phyloP scores from a whole-genome alignment of 2,113 vertebrate species.

The Pachycephala philippinensis region DNA sequence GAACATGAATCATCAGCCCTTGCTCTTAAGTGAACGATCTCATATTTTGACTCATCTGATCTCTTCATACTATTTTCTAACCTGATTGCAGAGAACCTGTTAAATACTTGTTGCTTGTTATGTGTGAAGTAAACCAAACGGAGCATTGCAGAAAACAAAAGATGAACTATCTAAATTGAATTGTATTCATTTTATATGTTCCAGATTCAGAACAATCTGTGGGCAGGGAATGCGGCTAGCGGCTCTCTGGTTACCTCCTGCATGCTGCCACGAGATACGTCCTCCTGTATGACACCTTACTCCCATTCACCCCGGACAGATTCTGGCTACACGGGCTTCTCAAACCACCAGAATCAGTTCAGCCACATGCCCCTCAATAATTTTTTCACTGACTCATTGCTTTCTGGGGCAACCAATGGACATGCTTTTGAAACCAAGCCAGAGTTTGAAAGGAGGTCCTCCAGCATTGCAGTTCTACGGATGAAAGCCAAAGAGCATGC shows the following conservation, averaged over 20 bases:
- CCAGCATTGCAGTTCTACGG: slow-evolving; percentile 96
- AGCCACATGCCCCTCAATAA: slow-evolving; percentile 93
- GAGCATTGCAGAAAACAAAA: slow-evolving; percentile 5
- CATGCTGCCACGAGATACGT: slow-evolving; percentile 90
- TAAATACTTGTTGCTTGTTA: neutral
- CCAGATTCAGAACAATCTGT: slow-evolving; percentile 97
- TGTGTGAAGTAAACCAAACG: neutral
- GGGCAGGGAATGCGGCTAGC: slow-evolving; percentile 83
- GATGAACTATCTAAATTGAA: slow-evolving; percentile 41
- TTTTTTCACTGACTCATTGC: slow-evolving; percentile 95
- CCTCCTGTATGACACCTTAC: slow-evolving; percentile 93
- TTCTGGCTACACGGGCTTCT: slow-evolving; percentile 90
- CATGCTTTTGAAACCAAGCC: slow-evolving; percentile 95
- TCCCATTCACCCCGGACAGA: slow-evolving; percentile 88
- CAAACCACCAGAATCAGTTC: slow-evolving; percentile 95
- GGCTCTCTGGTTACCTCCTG: slow-evolving; percentile 92
- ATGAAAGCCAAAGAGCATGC: slow-evolving; percentile 99
- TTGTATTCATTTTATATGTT: slow-evolving; percentile 56
- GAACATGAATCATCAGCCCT: neutral
- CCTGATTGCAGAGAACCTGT: neutral
- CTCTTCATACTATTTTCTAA: neutral
- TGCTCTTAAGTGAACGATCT: neutral
- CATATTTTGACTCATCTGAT: neutral
- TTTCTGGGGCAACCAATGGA: slow-evolving; percentile 82
- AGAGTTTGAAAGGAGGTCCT: slow-evolving; percentile 94